phyloP scores from a whole-genome alignment of 2,113 vertebrate species.

The Myrmecobius fasciatus region DNA sequence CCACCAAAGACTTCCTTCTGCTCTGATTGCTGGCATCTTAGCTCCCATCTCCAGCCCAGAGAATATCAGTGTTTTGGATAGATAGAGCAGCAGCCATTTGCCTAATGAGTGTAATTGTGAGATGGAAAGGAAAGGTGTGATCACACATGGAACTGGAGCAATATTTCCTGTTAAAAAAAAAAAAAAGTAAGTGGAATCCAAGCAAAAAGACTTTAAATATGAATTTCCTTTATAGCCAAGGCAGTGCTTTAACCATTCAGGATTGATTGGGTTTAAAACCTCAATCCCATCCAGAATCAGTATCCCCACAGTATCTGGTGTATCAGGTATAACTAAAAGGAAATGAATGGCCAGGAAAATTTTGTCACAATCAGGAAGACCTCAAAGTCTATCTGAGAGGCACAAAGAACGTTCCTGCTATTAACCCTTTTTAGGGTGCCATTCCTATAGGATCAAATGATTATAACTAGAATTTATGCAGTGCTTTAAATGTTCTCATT shows the following conservation, averaged over 20 bases:
- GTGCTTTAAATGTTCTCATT: not conserved
- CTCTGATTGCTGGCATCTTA: not conserved
- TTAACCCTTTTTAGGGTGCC: not conserved
- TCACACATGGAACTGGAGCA: not conserved
- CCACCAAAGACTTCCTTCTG: not conserved
- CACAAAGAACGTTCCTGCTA: not conserved
- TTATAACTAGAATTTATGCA: not conserved
- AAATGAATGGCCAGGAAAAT: not conserved
- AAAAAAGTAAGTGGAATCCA: not conserved
- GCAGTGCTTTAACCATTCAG: not conserved
- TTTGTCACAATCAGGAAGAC: not conserved
- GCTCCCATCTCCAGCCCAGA: not conserved
- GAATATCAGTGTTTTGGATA: not conserved
- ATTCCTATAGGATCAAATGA: not conserved
- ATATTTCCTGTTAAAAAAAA: not conserved
- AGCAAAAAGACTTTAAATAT: not conserved
- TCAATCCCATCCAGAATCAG: not conserved
- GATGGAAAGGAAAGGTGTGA: not conserved
- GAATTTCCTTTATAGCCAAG: not conserved
- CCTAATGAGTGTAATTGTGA: not conserved
- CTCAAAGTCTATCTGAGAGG: not conserved
- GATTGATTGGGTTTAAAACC: not conserved
- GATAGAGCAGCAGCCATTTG: not conserved
- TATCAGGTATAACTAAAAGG: not conserved
- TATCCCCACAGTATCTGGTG: not conserved